Evolutionary conservation across 2,113 vertebrate species (phyloP).

Genomic region (Chionodraco myersi): DNA sequence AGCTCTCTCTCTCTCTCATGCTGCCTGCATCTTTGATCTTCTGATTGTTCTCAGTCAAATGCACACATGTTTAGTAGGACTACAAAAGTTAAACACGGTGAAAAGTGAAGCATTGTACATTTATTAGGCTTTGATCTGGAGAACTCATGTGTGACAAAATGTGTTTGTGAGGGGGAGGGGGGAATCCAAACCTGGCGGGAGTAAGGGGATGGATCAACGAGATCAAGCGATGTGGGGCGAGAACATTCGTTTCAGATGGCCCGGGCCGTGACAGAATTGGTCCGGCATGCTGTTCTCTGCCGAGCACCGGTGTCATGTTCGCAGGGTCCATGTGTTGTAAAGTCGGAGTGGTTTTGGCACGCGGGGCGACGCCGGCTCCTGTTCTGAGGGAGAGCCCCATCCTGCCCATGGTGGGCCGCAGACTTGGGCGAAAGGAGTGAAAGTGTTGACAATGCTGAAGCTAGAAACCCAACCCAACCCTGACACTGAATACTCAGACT

Average conservation of each 20-base stretch:
- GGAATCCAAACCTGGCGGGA: constrained; percentile 74
- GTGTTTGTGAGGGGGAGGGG: constrained; percentile 64
- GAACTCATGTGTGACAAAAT: constrained; percentile 68
- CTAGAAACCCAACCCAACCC: constrained; percentile 69
- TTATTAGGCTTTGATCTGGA: constrained; percentile 68
- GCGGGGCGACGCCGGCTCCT: constrained; percentile 57
- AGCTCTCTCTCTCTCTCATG: constrained; percentile 24
- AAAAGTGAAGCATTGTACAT: constrained; percentile 54
- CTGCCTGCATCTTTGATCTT: constrained; percentile 59
- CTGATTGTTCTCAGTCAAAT: constrained; percentile 46
- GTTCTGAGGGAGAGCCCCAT: constrained; percentile 62
- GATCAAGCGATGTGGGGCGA: constrained; percentile 74
- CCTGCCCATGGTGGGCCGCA: constrained; percentile 51
- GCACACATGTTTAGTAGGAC: constrained; percentile 38
- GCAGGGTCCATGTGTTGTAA: constrained; percentile 75
- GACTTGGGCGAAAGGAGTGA: constrained; percentile 43
- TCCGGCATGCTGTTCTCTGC: constrained; percentile 76
- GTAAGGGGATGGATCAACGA: constrained; percentile 65
- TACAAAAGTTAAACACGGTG: constrained; percentile 48
- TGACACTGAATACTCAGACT: constrained; percentile 70
- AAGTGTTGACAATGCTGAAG: constrained; percentile 78
- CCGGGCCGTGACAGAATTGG: constrained; percentile 73
- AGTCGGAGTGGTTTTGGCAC: constrained; percentile 77
- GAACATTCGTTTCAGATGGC: constrained; percentile 83
- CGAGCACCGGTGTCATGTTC: constrained; percentile 73